Conservation (phyloP, 2,113 vertebrate species). For the Lonchura striata region DNA sequence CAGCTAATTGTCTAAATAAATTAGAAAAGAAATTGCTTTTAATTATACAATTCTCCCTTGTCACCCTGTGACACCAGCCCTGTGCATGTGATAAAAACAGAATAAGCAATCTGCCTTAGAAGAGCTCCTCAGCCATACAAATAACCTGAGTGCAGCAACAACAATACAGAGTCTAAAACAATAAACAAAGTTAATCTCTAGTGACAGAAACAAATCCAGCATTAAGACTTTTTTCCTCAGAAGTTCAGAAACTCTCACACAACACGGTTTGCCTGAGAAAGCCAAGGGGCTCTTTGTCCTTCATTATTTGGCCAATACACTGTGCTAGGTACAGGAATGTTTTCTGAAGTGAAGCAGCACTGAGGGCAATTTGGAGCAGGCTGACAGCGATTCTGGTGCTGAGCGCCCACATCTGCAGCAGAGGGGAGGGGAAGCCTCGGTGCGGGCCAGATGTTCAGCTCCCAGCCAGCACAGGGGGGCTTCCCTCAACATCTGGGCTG, state of each 20-base stretch:
- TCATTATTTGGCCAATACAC: neutral
- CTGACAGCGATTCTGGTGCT: slow-evolving; percentile 47
- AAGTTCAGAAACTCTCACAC: neutral
- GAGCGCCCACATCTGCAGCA: slow-evolving; percentile 63
- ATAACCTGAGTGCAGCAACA: neutral
- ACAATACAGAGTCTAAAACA: neutral
- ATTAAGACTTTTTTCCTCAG: neutral
- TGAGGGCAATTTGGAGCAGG: slow-evolving; percentile 57
- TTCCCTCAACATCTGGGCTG: slow-evolving; percentile 72
- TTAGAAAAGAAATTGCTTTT: neutral
- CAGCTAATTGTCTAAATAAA: neutral
- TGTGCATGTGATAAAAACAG: neutral
- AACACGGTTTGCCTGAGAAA: neutral
- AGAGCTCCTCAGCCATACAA: neutral
- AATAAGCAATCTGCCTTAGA: neutral
- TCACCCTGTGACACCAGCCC: neutral
- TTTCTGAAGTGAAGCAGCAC: slow-evolving; percentile 34
- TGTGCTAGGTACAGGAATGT: neutral
- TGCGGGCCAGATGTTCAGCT: slow-evolving; percentile 63
- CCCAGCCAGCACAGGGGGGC: slow-evolving; percentile 58
- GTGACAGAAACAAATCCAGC: neutral
- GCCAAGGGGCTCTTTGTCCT: neutral
- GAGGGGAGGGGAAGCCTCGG: slow-evolving; percentile 2
- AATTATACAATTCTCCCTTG: neutral
- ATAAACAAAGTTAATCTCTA: neutral